A percentile compares a stretch with the other conserved stretches of the same genome.
phyloP scores from a whole-genome alignment of 1,140 invertebrate species.

The Euborellia annulipes region DNA sequence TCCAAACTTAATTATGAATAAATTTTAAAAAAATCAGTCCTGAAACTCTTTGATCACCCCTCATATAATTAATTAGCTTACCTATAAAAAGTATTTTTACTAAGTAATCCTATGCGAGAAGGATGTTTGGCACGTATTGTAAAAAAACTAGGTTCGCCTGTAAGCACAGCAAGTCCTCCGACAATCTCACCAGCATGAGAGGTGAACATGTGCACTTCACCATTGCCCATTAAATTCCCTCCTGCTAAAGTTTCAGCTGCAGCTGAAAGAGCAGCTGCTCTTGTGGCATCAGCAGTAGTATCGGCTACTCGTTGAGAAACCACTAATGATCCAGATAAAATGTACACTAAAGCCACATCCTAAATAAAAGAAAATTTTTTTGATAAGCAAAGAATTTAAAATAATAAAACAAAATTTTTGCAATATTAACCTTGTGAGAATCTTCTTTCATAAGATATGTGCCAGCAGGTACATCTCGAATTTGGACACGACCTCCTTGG shows the following conservation, averaged over 20 bases:
- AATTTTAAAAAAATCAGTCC: too few species aligned
- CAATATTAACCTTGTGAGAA: conserved; percentile 61
- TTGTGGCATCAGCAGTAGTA: conserved; percentile 34
- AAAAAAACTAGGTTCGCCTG: conserved; percentile 91
- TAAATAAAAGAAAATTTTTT: conserved; percentile 24
- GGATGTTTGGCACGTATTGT: conserved; percentile 73
- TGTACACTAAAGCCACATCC: conserved; percentile 77
- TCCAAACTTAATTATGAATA: too few species aligned
- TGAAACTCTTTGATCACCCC: too few species aligned
- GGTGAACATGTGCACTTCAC: conserved; percentile 68
- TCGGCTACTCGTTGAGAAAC: conserved; percentile 65
- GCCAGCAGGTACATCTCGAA: conserved; percentile 59
- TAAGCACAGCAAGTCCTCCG: conserved; percentile 81
- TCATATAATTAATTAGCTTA: conserved; percentile 28
- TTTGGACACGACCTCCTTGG: conserved; percentile 54
- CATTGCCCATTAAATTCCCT: background rate
- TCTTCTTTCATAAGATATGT: conserved; percentile 70
- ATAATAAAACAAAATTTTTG: too few species aligned
- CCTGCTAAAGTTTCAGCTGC: background rate
- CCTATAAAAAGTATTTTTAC: conserved; percentile 71
- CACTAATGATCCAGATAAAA: conserved; percentile 66
- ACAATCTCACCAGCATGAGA: conserved; percentile 84
- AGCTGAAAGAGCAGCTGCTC: background rate
- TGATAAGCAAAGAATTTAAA: too few species aligned
- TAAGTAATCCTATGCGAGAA: conserved; percentile 63